phyloP scores from a whole-genome alignment of 2,113 vertebrate species.

The Thamnophis sirtalis region DNA sequence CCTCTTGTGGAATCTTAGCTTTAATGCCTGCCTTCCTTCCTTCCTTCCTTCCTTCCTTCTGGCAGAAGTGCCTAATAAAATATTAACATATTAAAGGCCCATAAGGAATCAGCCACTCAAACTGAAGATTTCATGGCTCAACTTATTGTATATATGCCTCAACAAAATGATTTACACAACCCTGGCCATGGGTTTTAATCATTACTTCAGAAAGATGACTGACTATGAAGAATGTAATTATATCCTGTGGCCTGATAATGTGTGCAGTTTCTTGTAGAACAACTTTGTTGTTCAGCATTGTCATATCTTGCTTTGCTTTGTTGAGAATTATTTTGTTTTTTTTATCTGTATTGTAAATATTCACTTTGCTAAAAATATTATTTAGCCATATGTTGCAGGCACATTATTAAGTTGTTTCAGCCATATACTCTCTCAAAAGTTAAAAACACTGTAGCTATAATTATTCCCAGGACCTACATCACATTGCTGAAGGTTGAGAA shows the following conservation, averaged over 20 bases:
- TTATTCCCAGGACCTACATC: not conserved
- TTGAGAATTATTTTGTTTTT: not conserved
- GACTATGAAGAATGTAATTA: not conserved
- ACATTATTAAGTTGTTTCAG: not conserved
- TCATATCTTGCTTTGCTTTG: not conserved
- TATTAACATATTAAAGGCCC: not conserved
- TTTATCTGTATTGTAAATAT: not conserved
- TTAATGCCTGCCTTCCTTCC: not conserved
- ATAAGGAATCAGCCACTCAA: not conserved
- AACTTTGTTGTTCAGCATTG: not conserved
- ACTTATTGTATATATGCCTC: conserved; percentile 9
- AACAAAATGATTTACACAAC: not conserved
- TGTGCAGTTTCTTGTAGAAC: not conserved
- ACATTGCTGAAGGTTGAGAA: conserved; percentile 8
- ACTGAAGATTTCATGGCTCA: not conserved
- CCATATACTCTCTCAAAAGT: not conserved
- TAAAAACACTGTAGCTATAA: not conserved
- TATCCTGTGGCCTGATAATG: not conserved
- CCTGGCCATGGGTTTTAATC: not conserved
- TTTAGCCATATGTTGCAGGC: not conserved
- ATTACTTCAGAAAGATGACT: not conserved
- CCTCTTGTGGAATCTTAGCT: not conserved
- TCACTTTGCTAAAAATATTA: not conserved
- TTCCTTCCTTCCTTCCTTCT: not conserved
- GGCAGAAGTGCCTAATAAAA: conserved; percentile 20